Conservation (phyloP, 2,113 vertebrate genomes). For the Isurus oxyrinchus region DNA sequence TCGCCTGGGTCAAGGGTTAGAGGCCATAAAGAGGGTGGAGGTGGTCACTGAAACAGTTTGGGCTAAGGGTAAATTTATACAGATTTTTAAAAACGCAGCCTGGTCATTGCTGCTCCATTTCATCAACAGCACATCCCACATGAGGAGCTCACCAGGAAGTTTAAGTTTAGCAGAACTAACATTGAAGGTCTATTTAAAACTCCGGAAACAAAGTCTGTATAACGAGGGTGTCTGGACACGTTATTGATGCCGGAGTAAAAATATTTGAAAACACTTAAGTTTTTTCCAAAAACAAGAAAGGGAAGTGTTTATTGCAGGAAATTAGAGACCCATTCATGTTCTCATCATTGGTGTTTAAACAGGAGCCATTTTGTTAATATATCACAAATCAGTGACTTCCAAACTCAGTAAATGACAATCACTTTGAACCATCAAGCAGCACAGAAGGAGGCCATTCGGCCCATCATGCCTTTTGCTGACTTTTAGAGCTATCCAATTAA, state of each 20-base stretch:
- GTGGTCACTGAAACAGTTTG: background rate
- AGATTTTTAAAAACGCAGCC: background rate
- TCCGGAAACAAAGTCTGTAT: background rate
- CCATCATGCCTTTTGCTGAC: background rate
- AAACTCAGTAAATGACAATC: background rate
- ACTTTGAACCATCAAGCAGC: background rate
- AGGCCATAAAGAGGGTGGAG: background rate
- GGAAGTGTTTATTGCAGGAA: background rate
- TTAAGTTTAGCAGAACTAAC: background rate
- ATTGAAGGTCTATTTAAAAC: conserved; percentile 20
- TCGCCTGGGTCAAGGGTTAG: background rate
- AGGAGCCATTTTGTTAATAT: background rate
- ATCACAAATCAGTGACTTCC: background rate
- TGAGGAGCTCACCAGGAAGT: background rate
- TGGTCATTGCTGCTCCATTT: background rate
- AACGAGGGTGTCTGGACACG: background rate
- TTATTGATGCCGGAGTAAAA: background rate
- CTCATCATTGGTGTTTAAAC: background rate
- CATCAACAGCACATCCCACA: too few relatives aligned
- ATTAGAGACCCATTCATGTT: background rate
- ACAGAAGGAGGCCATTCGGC: too few relatives aligned
- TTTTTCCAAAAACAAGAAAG: background rate
- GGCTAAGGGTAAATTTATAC: background rate
- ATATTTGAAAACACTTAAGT: background rate
- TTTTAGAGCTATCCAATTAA: too few relatives aligned